Percentiles rank a stretch among this genome's conserved stretches.
Evolutionary conservation across 2,888 invertebrate species (phyloP).

Genomic region (Lathronympha strigana): DNA sequence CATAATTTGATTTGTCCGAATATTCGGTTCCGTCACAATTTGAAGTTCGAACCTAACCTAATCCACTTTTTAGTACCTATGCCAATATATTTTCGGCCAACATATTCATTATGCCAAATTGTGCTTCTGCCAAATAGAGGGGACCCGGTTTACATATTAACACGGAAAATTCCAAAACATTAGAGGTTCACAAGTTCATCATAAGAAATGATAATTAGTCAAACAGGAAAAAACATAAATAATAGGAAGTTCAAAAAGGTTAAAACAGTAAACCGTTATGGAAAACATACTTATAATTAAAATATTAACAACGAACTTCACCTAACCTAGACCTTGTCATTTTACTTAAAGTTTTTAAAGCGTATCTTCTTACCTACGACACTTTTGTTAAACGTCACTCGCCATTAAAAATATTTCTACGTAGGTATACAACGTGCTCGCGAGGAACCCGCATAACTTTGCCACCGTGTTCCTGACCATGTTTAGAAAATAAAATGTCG

Average conservation of each 20-base stretch:
- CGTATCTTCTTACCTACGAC: not conserved
- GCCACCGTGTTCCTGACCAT: no score
- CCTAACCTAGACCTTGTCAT: not conserved
- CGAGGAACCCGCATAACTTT: no score
- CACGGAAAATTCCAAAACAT: not conserved
- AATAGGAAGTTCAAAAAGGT: not conserved
- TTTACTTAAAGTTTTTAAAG: not conserved
- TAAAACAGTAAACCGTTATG: not conserved
- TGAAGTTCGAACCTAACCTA: no score
- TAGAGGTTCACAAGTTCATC: constrained; percentile 1
- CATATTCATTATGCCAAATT: no score
- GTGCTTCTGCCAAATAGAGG: no score
- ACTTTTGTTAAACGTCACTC: not conserved
- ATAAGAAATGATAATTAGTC: not conserved
- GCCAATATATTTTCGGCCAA: no score
- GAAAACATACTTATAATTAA: not conserved
- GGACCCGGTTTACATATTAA: not conserved
- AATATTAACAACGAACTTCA: not conserved
- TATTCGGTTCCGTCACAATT: no score
- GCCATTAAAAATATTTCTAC: no score
- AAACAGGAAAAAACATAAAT: constrained; percentile 2
- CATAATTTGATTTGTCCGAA: no score
- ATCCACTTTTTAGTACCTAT: no score
- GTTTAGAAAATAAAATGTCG: no score
- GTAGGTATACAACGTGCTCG: no score